Evolutionary conservation across 1,140 invertebrate genomes (phyloP).

Genomic region (Trypoxylus dichotomus): DNA sequence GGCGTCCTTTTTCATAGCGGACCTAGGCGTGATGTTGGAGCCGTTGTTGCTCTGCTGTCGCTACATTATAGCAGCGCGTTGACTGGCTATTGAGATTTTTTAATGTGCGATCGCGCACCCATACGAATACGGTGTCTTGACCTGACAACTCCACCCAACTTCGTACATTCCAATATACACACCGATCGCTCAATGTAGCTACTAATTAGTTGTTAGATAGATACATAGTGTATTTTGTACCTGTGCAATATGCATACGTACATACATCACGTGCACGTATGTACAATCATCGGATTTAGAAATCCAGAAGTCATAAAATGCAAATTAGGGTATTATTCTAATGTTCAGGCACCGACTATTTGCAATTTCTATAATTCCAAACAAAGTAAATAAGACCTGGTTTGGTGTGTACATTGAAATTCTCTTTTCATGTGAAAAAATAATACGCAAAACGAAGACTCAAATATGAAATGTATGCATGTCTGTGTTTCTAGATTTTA

Average conservation of each 20-base stretch:
- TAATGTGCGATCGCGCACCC: neutral
- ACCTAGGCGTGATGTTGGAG: neutral
- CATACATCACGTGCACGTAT: neutral
- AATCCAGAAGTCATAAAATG: too few relatives aligned
- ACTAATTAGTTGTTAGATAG: neutral
- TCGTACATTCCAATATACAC: constrained; percentile 27
- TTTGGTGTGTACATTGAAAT: too few relatives aligned
- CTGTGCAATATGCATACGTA: neutral
- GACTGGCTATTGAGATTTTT: neutral
- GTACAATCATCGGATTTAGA: too few relatives aligned
- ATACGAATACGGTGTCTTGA: constrained; percentile 22
- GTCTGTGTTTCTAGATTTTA: too few relatives aligned
- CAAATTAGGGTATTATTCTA: too few relatives aligned
- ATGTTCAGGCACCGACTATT: too few relatives aligned
- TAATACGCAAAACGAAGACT: too few relatives aligned
- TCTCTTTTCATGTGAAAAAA: too few relatives aligned
- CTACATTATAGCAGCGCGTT: neutral
- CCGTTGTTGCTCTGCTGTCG: constrained; percentile 6
- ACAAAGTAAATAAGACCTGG: too few relatives aligned
- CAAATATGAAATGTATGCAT: too few relatives aligned
- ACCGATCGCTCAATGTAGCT: neutral
- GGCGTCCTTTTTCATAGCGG: constrained; percentile 26
- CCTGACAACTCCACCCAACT: constrained; percentile 26
- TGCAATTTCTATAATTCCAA: too few relatives aligned
- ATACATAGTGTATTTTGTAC: neutral